Evolutionary conservation across 2,797 vertebrate genomes (phyloP).

Genomic region (Darevskia mixta): DNA sequence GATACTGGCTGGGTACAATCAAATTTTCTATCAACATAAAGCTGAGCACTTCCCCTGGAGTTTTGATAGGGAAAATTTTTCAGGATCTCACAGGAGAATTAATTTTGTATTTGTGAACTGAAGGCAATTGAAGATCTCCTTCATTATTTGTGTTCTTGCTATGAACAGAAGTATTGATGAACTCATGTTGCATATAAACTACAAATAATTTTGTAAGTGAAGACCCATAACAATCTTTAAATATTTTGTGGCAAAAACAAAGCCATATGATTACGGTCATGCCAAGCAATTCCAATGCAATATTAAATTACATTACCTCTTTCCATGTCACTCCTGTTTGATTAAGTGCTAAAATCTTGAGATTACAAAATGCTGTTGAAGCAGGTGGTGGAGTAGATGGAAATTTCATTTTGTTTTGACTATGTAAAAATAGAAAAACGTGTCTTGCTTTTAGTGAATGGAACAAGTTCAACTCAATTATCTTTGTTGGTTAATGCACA

Average conservation of each 20-base stretch:
- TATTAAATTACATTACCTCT: slow-evolving; percentile 81
- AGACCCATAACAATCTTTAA: neutral
- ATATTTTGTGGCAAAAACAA: neutral
- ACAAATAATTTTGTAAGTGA: neutral
- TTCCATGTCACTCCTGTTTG: slow-evolving; percentile 87
- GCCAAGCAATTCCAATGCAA: neutral
- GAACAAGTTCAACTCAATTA: neutral
- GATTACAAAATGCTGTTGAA: slow-evolving; percentile 76
- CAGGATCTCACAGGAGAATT: neutral
- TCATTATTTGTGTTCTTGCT: neutral
- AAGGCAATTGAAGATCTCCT: neutral
- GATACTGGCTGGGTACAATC: neutral
- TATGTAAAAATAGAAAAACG: slow-evolving; percentile 61
- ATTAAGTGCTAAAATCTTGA: slow-evolving; percentile 87
- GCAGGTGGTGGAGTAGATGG: slow-evolving; percentile 68
- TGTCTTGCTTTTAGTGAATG: neutral
- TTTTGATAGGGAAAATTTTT: neutral
- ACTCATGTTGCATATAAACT: no score
- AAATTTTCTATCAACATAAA: neutral
- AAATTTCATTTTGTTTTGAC: slow-evolving; percentile 86
- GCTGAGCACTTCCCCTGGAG: no score
- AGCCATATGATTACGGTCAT: slow-evolving; percentile 9
- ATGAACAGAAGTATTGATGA: neutral
- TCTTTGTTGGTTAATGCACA: neutral
- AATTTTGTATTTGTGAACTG: neutral